A percentile compares a stretch with the other conserved stretches of the same genome.
Evolutionary conservation across 37 sponge, comb jelly and placozoan genomes (phyloP).

Genomic region (Geodia barretti): DNA sequence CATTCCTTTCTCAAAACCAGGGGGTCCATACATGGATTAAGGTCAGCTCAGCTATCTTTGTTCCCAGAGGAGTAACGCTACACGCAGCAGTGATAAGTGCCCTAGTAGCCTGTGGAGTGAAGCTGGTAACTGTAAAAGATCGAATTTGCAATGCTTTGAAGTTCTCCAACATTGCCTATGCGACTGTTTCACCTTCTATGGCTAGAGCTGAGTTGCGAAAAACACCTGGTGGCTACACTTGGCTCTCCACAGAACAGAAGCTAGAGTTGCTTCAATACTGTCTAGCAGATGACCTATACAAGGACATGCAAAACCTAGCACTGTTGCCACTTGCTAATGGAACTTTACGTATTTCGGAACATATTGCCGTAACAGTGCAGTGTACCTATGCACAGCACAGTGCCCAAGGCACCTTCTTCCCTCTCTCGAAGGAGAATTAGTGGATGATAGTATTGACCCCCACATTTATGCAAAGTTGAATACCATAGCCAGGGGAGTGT

Average conservation of each 20-base stretch:
- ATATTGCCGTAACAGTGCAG: neutral
- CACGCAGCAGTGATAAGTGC: neutral
- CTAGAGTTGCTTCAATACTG: conserved; percentile 29
- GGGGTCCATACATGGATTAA: conserved; percentile 23
- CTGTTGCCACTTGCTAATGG: conserved; percentile 34
- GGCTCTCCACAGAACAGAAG: neutral
- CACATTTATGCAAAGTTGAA: conserved; percentile 21
- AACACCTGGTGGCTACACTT: neutral
- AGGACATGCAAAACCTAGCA: conserved; percentile 6
- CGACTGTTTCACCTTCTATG: neutral
- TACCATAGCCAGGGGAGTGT: conserved; percentile 4
- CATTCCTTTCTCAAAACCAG: conserved; percentile 8
- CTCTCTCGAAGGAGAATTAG: neutral
- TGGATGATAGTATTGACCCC: conserved; percentile 8
- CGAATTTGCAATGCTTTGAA: conserved; percentile 3
- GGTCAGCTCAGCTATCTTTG: neutral
- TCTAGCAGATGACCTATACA: conserved; percentile 4
- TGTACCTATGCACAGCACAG: conserved; percentile 9
- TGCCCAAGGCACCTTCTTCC: conserved; percentile 25
- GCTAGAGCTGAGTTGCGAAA: neutral
- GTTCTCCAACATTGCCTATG: neutral
- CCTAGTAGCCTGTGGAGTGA: conserved; percentile 1
- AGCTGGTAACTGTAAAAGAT: conserved; percentile 2
- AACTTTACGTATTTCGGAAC: conserved; percentile 24
- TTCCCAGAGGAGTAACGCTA: conserved; percentile 5